phyloP scores from a whole-genome alignment of 2,113 vertebrate genomes.

The Piliocolobus tephrosceles region DNA sequence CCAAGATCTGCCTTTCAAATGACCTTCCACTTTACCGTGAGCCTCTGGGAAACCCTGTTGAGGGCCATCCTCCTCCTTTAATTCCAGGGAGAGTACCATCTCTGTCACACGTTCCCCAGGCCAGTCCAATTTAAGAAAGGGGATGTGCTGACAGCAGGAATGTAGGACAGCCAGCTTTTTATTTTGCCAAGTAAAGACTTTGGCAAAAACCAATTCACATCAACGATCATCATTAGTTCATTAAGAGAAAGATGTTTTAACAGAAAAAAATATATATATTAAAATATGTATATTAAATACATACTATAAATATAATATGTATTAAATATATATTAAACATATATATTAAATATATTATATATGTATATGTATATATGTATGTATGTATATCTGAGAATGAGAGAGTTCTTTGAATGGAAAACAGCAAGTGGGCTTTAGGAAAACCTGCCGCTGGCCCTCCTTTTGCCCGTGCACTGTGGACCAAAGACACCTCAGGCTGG shows the following conservation, averaged over 20 bases:
- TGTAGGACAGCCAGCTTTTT: neutral
- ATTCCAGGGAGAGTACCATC: neutral
- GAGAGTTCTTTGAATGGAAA: neutral
- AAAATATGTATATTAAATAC: neutral
- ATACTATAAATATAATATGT: too few relatives aligned
- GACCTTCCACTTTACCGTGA: neutral
- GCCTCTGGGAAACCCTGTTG: neutral
- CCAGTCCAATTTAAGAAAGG: neutral
- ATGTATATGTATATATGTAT: too few relatives aligned
- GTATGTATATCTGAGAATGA: neutral
- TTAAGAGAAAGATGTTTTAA: neutral
- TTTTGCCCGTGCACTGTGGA: neutral
- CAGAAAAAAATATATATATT: neutral
- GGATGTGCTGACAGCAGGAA: neutral
- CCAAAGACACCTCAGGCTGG: neutral
- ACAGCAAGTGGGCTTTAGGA: neutral
- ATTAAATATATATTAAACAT: too few relatives aligned
- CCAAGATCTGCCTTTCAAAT: neutral
- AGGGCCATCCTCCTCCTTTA: neutral
- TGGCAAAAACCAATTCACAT: neutral
- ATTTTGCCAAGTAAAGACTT: neutral
- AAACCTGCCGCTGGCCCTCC: neutral
- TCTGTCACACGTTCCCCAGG: neutral
- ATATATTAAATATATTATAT: too few relatives aligned
- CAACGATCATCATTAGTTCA: neutral